Evolutionary conservation across 1,140 invertebrate species (phyloP).

Genomic region (Aphelinus certus): DNA sequence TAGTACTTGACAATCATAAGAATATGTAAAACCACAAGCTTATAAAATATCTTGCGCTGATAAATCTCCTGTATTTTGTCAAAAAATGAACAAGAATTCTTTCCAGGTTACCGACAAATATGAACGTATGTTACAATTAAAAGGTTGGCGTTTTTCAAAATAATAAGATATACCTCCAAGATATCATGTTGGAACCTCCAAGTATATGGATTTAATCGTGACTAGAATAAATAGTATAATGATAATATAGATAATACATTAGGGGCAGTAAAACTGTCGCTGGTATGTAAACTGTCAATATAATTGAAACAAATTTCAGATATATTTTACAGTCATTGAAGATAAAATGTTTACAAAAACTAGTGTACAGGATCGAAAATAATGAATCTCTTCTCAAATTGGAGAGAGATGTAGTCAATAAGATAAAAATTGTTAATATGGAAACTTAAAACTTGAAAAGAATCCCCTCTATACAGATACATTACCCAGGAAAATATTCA

Average conservation of each 20-base stretch:
- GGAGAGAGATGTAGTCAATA: neutral
- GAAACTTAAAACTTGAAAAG: neutral
- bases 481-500: slow-evolving; percentile 22
- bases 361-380: slow-evolving; percentile 16
- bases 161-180: no score
- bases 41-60: neutral
- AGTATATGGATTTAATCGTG: slow-evolving; percentile 12
- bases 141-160: no score
- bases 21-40: neutral
- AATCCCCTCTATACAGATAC: neutral
- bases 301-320: neutral
- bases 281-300: slow-evolving; percentile 27
- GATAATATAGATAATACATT: slow-evolving; percentile 17
- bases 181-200: neutral
- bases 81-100: no score
- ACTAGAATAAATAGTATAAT: slow-evolving; percentile 18
- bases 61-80: no score
- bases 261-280: slow-evolving; percentile 10
- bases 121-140: no score
- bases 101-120: no score
- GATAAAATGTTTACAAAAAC: slow-evolving; percentile 4
- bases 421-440: slow-evolving; percentile 9
- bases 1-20: neutral
- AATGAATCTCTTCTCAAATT: slow-evolving; percentile 3
- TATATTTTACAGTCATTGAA: slow-evolving; percentile 5